Conservation (phyloP, 2,113 vertebrate species). For the Murina feae region DNA sequence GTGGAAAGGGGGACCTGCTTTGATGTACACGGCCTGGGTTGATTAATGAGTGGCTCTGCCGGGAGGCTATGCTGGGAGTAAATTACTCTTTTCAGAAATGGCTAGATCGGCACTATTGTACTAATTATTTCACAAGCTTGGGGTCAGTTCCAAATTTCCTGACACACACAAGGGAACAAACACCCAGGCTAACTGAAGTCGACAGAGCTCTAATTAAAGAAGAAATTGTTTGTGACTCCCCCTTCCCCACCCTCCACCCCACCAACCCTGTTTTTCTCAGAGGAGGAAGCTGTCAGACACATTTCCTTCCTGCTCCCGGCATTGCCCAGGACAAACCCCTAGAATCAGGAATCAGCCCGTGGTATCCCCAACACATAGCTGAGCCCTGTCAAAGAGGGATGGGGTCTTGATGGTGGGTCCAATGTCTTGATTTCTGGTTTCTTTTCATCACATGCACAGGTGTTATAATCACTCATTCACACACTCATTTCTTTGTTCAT, state of each 20-base stretch:
- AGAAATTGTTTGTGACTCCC: conserved; percentile 67
- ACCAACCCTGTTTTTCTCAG: neutral
- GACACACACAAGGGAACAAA: conserved; percentile 76
- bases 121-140: conserved; percentile 90
- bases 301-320: conserved; percentile 2
- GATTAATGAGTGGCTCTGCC: conserved; percentile 89
- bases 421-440: neutral
- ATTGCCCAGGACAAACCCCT: neutral
- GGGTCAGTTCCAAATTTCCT: conserved; percentile 82
- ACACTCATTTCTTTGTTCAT: neutral
- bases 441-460: neutral
- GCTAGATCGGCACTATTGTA: conserved; percentile 89
- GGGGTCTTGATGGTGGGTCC: neutral
- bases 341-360: neutral
- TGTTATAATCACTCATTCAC: neutral
- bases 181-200: conserved; percentile 75
- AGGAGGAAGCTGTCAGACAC: conserved; percentile 19
- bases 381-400: neutral
- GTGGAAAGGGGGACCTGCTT: conserved; percentile 82
- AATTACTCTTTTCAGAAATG: conserved; percentile 89
- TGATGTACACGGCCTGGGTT: conserved; percentile 87
- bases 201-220: conserved; percentile 79
- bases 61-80: conserved; percentile 85
- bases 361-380: neutral
- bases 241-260: neutral